phyloP scores from a whole-genome alignment of 2,888 invertebrate species.

The Thymelicus acteon region DNA sequence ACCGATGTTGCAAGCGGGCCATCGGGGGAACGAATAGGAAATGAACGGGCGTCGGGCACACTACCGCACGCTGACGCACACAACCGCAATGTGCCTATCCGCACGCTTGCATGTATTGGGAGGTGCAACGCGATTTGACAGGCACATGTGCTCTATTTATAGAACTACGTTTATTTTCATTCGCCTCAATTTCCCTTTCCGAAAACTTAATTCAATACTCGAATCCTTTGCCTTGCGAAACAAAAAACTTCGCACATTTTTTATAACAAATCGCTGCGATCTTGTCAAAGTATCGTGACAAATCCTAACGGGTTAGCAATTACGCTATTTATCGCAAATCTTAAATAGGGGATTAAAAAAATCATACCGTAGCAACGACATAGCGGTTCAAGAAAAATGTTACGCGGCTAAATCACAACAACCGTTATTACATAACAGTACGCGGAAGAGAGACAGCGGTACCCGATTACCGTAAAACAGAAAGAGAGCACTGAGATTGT shows the following conservation, averaged over 20 bases:
- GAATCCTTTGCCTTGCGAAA: not conserved
- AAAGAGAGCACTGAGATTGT: conserved; percentile 74
- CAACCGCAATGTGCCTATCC: conserved; percentile 46
- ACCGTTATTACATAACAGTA: conserved; percentile 84
- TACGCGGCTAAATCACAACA: conserved; percentile 79
- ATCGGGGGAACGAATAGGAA: conserved; percentile 81
- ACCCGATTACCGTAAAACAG: conserved; percentile 50
- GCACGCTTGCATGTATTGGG: conserved; percentile 48
- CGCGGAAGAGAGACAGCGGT: conserved; percentile 58
- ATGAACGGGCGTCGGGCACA: conserved; percentile 69
- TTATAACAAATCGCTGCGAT: not conserved
- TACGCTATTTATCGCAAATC: conserved; percentile 43
- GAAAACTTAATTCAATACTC: conserved; percentile 13
- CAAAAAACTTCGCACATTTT: not conserved
- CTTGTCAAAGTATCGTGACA: conserved; percentile 15
- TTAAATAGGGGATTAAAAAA: conserved; percentile 56
- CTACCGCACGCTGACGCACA: conserved; percentile 55
- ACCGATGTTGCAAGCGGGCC: conserved; percentile 81
- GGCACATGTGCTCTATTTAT: conserved; percentile 71
- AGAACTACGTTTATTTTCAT: conserved; percentile 50
- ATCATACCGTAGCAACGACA: conserved; percentile 52
- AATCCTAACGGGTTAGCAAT: conserved; percentile 32
- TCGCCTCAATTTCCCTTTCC: conserved; percentile 37
- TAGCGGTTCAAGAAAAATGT: conserved; percentile 79
- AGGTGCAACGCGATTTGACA: conserved; percentile 72